Conservation (phyloP, 2,888 invertebrate species). For the Apotomis turbidana region DNA sequence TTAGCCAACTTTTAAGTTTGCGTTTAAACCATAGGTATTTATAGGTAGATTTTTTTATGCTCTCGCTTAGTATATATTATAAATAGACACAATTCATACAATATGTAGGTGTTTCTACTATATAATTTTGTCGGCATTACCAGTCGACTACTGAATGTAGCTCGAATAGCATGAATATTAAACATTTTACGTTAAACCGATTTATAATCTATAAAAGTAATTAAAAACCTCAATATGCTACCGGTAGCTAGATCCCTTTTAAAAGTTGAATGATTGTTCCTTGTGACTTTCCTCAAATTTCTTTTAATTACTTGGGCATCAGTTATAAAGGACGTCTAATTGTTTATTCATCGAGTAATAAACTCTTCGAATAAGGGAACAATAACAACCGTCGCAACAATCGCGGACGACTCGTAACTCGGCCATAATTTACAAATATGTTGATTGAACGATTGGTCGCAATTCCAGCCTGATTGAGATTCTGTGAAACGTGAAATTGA, state of each 20-base stretch:
- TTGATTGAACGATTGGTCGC: constrained; percentile 67
- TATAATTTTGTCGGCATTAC: no score
- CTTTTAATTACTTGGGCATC: neutral
- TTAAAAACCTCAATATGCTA: no score
- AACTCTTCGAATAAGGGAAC: neutral
- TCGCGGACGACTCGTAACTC: constrained; percentile 52
- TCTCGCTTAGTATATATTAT: no score
- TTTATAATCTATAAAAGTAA: no score
- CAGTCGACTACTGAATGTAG: neutral
- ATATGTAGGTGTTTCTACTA: no score
- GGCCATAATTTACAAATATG: constrained; percentile 68
- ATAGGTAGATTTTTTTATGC: no score
- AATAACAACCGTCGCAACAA: neutral
- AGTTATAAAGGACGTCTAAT: neutral
- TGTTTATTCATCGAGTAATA: neutral
- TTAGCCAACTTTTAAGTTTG: no score
- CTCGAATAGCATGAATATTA: neutral
- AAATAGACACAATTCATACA: no score
- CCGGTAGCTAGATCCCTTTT: no score
- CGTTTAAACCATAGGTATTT: no score
- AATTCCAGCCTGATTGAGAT: constrained; percentile 65
- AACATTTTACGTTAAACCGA: no score
- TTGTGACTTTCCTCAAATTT: neutral
- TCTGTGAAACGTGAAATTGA: constrained; percentile 63
- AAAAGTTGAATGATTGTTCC: no score